Evolutionary conservation across 1,140 invertebrate species (phyloP).

Genomic region (Procambarus virginalis): DNA sequence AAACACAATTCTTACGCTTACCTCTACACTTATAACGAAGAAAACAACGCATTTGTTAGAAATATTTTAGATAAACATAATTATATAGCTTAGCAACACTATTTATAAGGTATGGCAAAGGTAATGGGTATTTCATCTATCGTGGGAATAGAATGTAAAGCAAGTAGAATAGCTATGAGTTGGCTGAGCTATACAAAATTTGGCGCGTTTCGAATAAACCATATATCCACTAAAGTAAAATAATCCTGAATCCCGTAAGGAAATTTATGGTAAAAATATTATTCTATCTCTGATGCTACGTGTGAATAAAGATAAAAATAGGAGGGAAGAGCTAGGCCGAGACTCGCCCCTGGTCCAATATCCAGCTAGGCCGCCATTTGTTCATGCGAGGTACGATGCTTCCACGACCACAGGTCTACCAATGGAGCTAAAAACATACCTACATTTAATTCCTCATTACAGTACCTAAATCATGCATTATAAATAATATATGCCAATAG

Average conservation of each 20-base stretch:
- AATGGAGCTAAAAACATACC: neutral
- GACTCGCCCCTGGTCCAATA: neutral
- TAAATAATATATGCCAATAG: neutral
- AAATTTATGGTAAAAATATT: neutral
- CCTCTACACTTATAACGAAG: too few relatives aligned
- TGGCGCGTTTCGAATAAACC: slow-evolving; percentile 53
- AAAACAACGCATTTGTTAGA: too few relatives aligned
- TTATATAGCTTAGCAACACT: neutral
- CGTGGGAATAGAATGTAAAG: neutral
- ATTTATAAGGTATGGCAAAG: neutral
- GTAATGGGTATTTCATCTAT: neutral
- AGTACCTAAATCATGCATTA: neutral
- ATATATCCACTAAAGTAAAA: neutral
- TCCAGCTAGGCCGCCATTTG: slow-evolving; percentile 37
- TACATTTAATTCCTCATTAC: neutral
- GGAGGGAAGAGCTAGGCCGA: neutral
- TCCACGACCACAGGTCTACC: slow-evolving; percentile 18
- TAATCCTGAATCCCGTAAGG: neutral
- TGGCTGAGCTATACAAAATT: slow-evolving; percentile 64
- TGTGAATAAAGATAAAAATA: too few relatives aligned
- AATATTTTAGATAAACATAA: neutral
- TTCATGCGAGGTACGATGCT: slow-evolving; percentile 55
- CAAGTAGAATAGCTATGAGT: slow-evolving; percentile 56
- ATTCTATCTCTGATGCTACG: too few relatives aligned
- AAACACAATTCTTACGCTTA: neutral